Evolutionary conservation across 2,888 invertebrate genomes (phyloP).

Genomic region (Acrocyrtus sp.): DNA sequence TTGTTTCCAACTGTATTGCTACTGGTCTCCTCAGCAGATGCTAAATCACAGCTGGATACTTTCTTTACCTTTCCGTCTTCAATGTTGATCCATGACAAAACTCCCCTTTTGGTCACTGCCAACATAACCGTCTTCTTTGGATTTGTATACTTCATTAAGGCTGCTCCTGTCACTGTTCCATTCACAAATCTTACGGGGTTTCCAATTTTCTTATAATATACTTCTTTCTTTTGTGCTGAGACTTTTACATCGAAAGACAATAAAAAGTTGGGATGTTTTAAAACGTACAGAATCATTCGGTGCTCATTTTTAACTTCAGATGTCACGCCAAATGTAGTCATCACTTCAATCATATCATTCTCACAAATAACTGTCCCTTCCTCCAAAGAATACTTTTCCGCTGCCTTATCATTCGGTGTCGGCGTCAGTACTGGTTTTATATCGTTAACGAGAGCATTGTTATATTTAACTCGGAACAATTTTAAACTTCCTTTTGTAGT

Average conservation of each 20-base stretch:
- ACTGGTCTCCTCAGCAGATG: conserved; percentile 8
- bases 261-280: conserved; percentile 32
- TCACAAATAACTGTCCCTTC: conserved; percentile 19
- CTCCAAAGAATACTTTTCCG: conserved; percentile 19
- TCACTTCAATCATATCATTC: conserved; percentile 29
- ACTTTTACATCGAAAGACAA: conserved; percentile 16
- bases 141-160: too few species aligned
- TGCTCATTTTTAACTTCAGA: neutral
- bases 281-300: conserved; percentile 3
- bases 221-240: neutral
- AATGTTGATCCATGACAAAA: conserved; percentile 17
- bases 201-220: too few species aligned
- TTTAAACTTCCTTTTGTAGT: conserved; percentile 36
- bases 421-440: conserved; percentile 3
- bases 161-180: conserved; percentile 10
- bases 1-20: neutral
- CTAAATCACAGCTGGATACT: neutral
- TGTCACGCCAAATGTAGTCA: conserved; percentile 9
- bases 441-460: neutral
- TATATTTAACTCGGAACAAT: conserved; percentile 9
- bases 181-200: conserved; percentile 2
- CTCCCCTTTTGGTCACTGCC: conserved; percentile 13
- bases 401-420: neutral
- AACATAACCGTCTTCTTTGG: neutral
- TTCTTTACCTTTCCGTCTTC: conserved; percentile 6